phyloP scores from a whole-genome alignment of 2,888 invertebrate species.

The Tolmerus cingulatus region DNA sequence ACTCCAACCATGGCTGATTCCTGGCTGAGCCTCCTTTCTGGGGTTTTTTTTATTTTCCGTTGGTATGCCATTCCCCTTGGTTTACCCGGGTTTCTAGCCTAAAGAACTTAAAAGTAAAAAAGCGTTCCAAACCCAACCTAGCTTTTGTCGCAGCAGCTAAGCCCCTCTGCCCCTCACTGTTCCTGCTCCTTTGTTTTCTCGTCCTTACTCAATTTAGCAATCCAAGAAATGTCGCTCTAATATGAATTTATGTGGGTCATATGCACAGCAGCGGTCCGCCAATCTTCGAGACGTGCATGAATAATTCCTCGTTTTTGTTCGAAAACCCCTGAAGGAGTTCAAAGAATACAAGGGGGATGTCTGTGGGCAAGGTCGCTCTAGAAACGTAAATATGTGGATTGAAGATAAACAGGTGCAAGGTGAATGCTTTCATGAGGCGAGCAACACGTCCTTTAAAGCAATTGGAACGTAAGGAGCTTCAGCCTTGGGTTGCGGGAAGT shows the following conservation, averaged over 20 bases:
- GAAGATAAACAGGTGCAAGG: not conserved
- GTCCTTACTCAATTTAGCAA: not conserved
- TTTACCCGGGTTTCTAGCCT: not conserved
- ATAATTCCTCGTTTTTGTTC: not conserved
- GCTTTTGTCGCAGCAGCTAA: not conserved
- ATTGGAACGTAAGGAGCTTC: not conserved
- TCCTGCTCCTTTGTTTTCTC: not conserved
- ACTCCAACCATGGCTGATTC: not conserved
- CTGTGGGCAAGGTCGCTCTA: not conserved
- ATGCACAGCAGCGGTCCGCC: not conserved
- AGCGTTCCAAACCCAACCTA: not conserved
- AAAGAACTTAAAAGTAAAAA: conserved; percentile 24
- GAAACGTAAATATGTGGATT: not conserved
- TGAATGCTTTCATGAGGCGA: not conserved
- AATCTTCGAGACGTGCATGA: conserved; percentile 16
- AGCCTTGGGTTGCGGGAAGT: not conserved
- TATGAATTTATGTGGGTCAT: conserved; percentile 27
- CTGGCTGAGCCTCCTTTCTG: not conserved
- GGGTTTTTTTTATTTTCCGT: not conserved
- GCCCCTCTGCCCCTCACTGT: not conserved
- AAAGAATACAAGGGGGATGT: not conserved
- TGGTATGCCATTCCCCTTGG: not conserved
- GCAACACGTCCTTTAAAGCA: not conserved
- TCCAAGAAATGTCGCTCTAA: conserved; percentile 12
- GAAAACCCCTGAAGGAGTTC: not conserved